Percentiles rank a stretch among this genome's conserved stretches.
Evolutionary conservation across 2,797 vertebrate species (phyloP).

Genomic region (Alauda arvensis): DNA sequence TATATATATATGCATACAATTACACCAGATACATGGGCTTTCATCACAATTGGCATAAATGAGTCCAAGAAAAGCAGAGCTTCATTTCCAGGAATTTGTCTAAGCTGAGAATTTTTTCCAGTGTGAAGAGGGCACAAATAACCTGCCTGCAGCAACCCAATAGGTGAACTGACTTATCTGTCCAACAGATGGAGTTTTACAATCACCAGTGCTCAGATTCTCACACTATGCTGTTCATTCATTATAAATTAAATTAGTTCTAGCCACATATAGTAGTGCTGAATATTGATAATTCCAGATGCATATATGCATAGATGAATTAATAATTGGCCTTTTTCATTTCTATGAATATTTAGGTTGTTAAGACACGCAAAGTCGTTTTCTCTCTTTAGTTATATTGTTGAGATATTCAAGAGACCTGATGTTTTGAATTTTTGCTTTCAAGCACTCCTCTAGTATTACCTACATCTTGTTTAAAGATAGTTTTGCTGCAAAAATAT

Average conservation of each 20-base stretch:
- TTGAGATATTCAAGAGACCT: background rate
- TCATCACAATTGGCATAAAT: background rate
- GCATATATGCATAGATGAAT: background rate
- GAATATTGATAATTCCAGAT: slow-evolving; percentile 6
- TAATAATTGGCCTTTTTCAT: background rate
- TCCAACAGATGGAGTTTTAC: slow-evolving; percentile 52
- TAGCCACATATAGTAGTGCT: background rate
- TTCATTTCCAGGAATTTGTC: background rate
- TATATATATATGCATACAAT: fast-evolving
- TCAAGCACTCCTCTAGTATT: background rate
- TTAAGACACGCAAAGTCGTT: background rate
- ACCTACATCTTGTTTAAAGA: background rate
- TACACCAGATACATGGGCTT: background rate
- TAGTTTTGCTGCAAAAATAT: background rate
- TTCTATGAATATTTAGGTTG: background rate
- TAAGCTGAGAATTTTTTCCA: background rate
- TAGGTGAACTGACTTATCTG: slow-evolving; percentile 8
- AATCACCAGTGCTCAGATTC: background rate
- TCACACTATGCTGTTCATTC: background rate
- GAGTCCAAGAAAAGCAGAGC: background rate
- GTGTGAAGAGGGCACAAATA: background rate
- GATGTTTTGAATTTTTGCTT: background rate
- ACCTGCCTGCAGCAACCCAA: fast-evolving
- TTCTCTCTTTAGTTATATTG: background rate
- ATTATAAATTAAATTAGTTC: background rate